A percentile compares a stretch with the other conserved stretches of the same genome.
phyloP scores from a whole-genome alignment of 2,797 vertebrate genomes.

The Muscicapa comitata region DNA sequence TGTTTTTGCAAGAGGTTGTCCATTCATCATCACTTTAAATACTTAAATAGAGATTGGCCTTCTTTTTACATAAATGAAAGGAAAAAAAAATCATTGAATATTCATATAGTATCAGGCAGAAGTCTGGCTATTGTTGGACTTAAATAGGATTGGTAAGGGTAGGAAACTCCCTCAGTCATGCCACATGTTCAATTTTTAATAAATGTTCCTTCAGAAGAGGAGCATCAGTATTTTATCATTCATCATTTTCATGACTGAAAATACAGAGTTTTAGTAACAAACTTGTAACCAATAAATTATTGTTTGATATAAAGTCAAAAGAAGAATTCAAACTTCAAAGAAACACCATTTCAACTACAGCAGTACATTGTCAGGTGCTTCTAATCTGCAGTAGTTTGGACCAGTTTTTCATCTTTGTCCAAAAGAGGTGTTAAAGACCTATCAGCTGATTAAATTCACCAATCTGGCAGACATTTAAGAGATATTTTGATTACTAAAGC shows the following conservation, averaged over 20 bases:
- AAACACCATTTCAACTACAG: neutral
- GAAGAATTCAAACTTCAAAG: neutral
- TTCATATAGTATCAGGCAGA: neutral
- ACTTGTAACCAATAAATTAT: neutral
- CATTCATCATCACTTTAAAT: neutral
- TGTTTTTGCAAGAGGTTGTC: neutral
- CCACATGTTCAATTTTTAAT: neutral
- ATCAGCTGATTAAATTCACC: neutral
- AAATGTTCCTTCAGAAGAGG: neutral
- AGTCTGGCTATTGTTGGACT: neutral
- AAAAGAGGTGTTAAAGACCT: neutral
- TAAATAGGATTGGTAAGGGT: neutral
- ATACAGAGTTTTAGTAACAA: neutral
- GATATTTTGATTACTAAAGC: neutral
- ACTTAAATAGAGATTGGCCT: neutral
- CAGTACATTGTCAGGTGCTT: neutral
- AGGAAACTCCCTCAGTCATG: neutral
- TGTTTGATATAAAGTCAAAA: neutral
- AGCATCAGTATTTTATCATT: neutral
- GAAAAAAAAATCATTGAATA: neutral
- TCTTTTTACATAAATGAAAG: neutral
- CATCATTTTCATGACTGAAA: neutral
- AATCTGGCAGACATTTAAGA: neutral
- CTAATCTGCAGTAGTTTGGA: neutral
- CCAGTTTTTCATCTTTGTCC: neutral